A percentile compares a stretch with the other conserved stretches of the same genome.
Evolutionary conservation across 92 coral and sea anemone species (phyloP).

Genomic region (Diadumene lineata): DNA sequence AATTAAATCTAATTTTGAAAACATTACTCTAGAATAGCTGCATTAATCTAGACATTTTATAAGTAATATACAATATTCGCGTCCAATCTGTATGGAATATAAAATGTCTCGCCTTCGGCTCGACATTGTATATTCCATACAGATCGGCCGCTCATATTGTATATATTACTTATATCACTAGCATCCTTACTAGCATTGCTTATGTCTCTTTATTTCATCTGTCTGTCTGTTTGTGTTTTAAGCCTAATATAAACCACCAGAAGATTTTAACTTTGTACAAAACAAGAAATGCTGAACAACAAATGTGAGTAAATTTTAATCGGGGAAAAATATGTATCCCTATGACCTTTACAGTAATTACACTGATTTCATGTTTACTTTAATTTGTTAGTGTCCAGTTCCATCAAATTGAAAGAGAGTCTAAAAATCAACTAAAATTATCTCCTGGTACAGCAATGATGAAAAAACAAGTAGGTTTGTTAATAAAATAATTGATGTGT

Average conservation of each 20-base stretch:
- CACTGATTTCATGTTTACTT: too few relatives aligned
- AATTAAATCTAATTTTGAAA: too few relatives aligned
- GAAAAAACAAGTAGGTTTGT: slow-evolving; percentile 69
- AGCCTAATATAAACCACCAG: slow-evolving; percentile 63
- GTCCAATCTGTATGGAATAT: too few relatives aligned
- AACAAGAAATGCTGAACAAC: slow-evolving; percentile 39
- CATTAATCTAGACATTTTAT: too few relatives aligned
- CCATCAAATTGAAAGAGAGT: slow-evolving; percentile 56
- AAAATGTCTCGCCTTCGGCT: too few relatives aligned
- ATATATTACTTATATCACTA: too few relatives aligned
- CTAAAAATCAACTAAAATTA: slow-evolving; percentile 37
- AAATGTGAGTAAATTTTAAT: slow-evolving; percentile 32
- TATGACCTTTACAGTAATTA: slow-evolving; percentile 5
- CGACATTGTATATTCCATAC: too few relatives aligned
- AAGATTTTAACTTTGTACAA: slow-evolving; percentile 58
- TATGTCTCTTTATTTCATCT: not conserved
- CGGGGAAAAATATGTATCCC: not conserved
- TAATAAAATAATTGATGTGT: not conserved
- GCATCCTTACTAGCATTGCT: too few relatives aligned
- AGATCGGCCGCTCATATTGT: too few relatives aligned
- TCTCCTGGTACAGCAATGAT: slow-evolving; percentile 59
- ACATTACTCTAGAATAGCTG: too few relatives aligned
- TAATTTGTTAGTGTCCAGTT: slow-evolving; percentile 55
- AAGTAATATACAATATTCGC: too few relatives aligned
- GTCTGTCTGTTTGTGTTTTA: not conserved